Base-by-base conservation (phyloP, 2,797 vertebrate genomes). In the Diplodus puntazzo region DNA sequence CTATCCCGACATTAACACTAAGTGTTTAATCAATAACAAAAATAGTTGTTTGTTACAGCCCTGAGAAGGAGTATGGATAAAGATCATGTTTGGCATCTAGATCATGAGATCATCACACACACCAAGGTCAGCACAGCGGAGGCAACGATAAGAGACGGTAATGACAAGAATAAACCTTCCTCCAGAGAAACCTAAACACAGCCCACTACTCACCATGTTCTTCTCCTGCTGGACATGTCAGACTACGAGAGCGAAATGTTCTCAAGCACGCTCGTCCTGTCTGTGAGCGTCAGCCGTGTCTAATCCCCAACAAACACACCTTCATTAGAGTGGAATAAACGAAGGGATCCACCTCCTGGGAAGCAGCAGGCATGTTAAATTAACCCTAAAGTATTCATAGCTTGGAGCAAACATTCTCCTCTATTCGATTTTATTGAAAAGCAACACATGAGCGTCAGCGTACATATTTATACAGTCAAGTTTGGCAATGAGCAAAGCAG, bases 21-120 rank as follows among this genome's bases (percentile, higher is more conserved):
- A 64, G 60, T 46, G 64, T 63, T 72, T 69, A 52, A 81, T 76
- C 54, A 65, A 55, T 75, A 27, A 45, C 61, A 18, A 54, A 43
- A 62, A 42, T 30, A 46, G 59, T 52, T 0, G 0, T 43, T 76
- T 11, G 14, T 58, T 68, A 70, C 39, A 46, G 34, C 62, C 54
- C n/a, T 25, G 67, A 68, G 58, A 73, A 57, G 43, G 43, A 73
- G 48, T 17, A 9, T 61, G 34, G 50, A 4, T 16, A 13, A 43
- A 57, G n/a, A 50, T 30, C 12, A 60, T 30, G 55, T 67, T 20
- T 52, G 21, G n/a, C 18, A 18, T 64, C 55, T 50, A 39, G 16
- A 67, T 43, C 30, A 21, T 77, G 59, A 60, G 11, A 23, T 76
- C 71, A 71, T 58, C 45, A 46, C 7, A 14, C 7, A 14, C 21